Conservation (phyloP, 1,140 invertebrate genomes). For the Argopecten irradians region DNA sequence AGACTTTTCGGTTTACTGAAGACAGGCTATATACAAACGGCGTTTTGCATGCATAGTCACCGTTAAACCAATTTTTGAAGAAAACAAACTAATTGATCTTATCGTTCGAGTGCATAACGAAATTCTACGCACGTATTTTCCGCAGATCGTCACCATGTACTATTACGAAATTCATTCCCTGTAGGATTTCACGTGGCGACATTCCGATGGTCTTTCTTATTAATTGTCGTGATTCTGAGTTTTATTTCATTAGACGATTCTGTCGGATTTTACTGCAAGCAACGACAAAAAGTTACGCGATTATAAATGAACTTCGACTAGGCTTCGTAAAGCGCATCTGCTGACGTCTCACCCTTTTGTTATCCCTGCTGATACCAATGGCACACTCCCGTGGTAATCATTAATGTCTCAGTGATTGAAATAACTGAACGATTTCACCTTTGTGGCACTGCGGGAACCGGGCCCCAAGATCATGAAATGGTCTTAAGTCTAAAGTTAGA, state of each 20-base stretch:
- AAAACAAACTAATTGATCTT: no score
- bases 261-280: background rate
- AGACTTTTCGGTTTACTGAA: no score
- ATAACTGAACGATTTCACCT: background rate
- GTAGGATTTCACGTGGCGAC: background rate
- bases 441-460: background rate
- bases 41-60: no score
- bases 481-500: no score
- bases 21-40: no score
- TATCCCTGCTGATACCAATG: background rate
- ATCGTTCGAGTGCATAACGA: no score
- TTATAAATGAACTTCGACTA: background rate
- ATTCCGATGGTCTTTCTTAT: background rate
- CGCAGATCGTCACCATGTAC: background rate
- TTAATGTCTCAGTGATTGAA: background rate
- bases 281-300: background rate
- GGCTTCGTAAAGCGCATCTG: background rate
- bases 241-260: background rate
- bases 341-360: slow-evolving; percentile 6
- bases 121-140: background rate
- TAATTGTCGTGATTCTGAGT: background rate
- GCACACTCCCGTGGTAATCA: background rate
- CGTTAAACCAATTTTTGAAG: no score
- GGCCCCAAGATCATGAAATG: no score
- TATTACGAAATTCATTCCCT: background rate